A percentile compares a stretch with the other conserved stretches of the same genome.
These are phyloP conservation scores for Barypeithes pellucidus DNA, from an alignment of 2,888 invertebrate species.

Conservation along the genomic window DNA sequence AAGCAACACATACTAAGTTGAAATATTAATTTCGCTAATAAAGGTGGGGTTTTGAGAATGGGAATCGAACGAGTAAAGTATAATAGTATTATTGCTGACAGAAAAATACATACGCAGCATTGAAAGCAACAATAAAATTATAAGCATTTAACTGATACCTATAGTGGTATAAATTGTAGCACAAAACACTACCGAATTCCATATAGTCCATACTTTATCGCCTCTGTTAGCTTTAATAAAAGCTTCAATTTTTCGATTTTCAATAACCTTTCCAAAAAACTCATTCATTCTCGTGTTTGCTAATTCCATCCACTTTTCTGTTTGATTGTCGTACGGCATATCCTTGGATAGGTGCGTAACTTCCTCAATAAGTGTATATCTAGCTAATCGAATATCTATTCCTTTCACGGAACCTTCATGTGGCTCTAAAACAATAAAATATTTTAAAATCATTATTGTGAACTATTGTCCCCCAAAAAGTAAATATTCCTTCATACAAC, in stretches of 20 bases:
- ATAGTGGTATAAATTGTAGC: constrained; percentile 82
- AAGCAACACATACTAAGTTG: no score
- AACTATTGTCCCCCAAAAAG: no score
- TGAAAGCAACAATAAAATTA: neutral
- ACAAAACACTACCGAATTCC: constrained; percentile 90
- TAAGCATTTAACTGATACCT: constrained; percentile 74
- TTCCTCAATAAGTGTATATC: constrained; percentile 62
- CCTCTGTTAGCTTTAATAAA: constrained; percentile 66
- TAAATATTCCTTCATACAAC: no score
- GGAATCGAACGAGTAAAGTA: no score
- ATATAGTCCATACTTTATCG: constrained; percentile 83
- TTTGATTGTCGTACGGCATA: constrained; percentile 62
- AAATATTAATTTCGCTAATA: no score
- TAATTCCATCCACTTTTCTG: constrained; percentile 72
- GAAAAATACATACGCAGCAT: neutral
- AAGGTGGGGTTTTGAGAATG: no score
- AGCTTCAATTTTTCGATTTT: constrained; percentile 60
- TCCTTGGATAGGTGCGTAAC: constrained; percentile 62
- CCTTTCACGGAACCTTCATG: constrained; percentile 63
- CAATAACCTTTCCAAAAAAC: constrained; percentile 73
- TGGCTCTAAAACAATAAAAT: constrained; percentile 55
- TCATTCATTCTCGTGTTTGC: constrained; percentile 71
- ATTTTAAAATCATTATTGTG: neutral
- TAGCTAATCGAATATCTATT: constrained; percentile 63
- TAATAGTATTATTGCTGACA: neutral